Conservation (phyloP, 2,113 vertebrate species). For the Xiphophorus couchianus region DNA sequence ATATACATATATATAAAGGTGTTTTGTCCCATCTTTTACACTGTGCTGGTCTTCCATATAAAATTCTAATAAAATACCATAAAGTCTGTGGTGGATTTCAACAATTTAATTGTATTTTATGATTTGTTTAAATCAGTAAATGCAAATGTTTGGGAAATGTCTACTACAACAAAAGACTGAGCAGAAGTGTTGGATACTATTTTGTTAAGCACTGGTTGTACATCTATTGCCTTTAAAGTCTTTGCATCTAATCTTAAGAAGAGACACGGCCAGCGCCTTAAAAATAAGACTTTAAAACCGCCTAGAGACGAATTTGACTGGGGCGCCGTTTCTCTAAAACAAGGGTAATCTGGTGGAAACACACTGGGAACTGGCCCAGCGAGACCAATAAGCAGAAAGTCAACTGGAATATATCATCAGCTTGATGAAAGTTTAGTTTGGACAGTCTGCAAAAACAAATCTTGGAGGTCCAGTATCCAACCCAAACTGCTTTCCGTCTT, state of each 20-base stretch:
- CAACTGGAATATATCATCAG: slow-evolving; percentile 33
- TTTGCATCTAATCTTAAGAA: not conserved
- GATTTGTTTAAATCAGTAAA: too few species aligned
- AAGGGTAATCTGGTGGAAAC: slow-evolving; percentile 18
- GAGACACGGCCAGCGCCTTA: not conserved
- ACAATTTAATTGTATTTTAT: too few species aligned
- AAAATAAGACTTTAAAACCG: slow-evolving; percentile 1
- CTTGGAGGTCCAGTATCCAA: not conserved
- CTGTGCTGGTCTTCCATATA: too few species aligned
- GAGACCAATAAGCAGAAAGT: slow-evolving; percentile 40
- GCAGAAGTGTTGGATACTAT: not conserved
- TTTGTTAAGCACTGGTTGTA: not conserved
- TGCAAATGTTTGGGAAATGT: not conserved
- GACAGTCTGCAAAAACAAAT: not conserved
- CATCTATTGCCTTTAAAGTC: slow-evolving; percentile 33
- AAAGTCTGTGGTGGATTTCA: too few species aligned
- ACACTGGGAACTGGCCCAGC: not conserved
- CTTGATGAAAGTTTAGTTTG: slow-evolving; percentile 13
- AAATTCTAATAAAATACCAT: too few species aligned
- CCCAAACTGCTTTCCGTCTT: not conserved
- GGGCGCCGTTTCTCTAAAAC: slow-evolving; percentile 27
- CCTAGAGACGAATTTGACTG: slow-evolving; percentile 1
- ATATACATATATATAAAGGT: too few species aligned
- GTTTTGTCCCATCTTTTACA: too few species aligned
- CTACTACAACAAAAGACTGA: not conserved